Base-by-base conservation (phyloP, 2,797 vertebrate genomes). In the Diplodus sargus region DNA sequence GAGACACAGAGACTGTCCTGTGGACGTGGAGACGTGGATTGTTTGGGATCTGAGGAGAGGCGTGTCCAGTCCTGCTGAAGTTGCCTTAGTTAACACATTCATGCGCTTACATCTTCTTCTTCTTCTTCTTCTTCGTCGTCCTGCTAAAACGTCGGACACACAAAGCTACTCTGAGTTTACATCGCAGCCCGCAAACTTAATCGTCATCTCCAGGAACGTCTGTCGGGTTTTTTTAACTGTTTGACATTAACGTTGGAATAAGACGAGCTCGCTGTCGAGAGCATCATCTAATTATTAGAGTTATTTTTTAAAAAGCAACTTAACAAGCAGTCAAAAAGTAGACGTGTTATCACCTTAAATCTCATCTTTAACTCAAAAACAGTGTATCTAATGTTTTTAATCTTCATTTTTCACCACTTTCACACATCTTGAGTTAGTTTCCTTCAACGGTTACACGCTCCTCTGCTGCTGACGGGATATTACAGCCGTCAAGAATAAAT, bases 51-150 rank as follows among this genome's bases (percentile, higher is more conserved):
- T 63, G 30, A 20, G 48, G 17, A 43, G 59, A 4, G 28, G 22
- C 1, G 47, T 14, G 5, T 74, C 67, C 14, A 23, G 76, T 80
- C 65, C 82, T 68, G 78, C 82, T 83, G 79, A 81, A 86, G 83
- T 89, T 88, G 90, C 91, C 91, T 92, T 90, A 87, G 87, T 90
- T 87, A 68, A 54, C 56, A 63, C 52, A 1, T 25, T 77, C 49
- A 34, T 57, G 39, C 52, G 42, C 82, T 48, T 45, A 61, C 42
- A 54, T 52, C 34, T 49, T 59, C 42, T 3, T 28, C 28, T 4
- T 28, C 28, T 28, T 28, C 28, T 28, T 28, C 28, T 28, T 28
- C 28, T 5, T 64, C n/a, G 2, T 62, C 2, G 58, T 67, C 57
- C 3, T 61, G 25, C 25, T 25, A 25, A 25, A 25, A 25, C 23